Base-by-base conservation (phyloP, 2,888 invertebrate genomes). In the Chaetogeoica ovagalla region DNA sequence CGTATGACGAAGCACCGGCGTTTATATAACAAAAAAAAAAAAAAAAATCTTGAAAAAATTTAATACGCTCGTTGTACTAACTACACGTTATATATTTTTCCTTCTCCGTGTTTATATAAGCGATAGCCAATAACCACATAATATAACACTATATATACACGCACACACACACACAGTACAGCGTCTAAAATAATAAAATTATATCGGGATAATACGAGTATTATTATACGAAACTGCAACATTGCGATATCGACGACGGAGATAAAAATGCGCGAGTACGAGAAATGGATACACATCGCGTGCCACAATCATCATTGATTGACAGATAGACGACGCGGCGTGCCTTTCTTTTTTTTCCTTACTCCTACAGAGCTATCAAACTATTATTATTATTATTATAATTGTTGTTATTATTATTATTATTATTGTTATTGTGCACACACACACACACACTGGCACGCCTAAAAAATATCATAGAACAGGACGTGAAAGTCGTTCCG, bases 301-400 rank as follows among this genome's bases (percentile, higher is more conserved):
- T 2, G 21, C 37, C n/a, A 63, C 73, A 63, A 63, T 73, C 73
- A n/a, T n/a, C n/a, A n/a, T n/a, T n/a, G n/a, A 73, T 52, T 73
- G 73, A 73, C 73, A 63, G 73, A 63, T 73, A n/a, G 52, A 19
- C 62, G 48, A 59, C 71, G 8, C 8, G 17, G 43, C 43, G 19
- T 48, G n/a, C 72, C 43, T 73, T 73, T 73, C 72, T 62, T 72
- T 62, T 72, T 72, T 48, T 72, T 30, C 19, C 15, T 4, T 43
- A n/a, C 13, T 57, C 15, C 57, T 57, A 57, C 19, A 52, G 23
- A 48, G 30, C 62, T 48, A 15, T 72, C n/a, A n/a, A n/a, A n/a
- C n/a, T n/a, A n/a, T n/a, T n/a, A n/a, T n/a, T n/a, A n/a, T n/a
- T n/a, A n/a, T n/a, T n/a, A n/a, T n/a, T n/a, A n/a, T n/a, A n/a